A percentile compares a stretch with the other conserved stretches of the same genome.
Evolutionary conservation across 2,888 invertebrate genomes (phyloP).

Genomic region (Chrysolina americana): DNA sequence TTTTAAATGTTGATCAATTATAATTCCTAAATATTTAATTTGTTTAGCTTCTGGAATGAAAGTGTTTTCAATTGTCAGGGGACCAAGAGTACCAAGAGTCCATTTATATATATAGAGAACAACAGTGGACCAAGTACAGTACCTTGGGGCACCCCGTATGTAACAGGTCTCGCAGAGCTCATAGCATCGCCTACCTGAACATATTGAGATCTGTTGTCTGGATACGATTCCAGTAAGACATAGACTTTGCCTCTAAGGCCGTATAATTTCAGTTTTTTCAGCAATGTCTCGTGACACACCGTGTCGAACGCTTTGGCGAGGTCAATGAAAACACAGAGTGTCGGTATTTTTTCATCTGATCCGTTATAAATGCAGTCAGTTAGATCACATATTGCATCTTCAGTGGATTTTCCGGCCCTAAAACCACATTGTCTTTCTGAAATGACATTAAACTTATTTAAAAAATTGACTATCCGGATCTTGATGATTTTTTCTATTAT

Average conservation of each 20-base stretch:
- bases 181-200: constrained; percentile 13
- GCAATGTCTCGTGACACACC: neutral
- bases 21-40: constrained; percentile 13
- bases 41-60: constrained; percentile 14
- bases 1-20: constrained; percentile 16
- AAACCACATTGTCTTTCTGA: constrained; percentile 13
- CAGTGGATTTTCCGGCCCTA: constrained; percentile 3
- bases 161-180: constrained; percentile 16
- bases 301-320: constrained; percentile 11
- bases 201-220: neutral
- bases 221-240: constrained; percentile 14
- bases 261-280: constrained; percentile 15
- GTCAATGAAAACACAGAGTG: constrained; percentile 14
- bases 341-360: constrained; percentile 11
- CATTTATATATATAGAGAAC: neutral
- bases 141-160: constrained; percentile 16
- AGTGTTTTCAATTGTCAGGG: neutral
- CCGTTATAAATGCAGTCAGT: constrained; percentile 18
- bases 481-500: constrained; percentile 14
- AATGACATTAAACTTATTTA: neutral
- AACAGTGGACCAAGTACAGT: constrained; percentile 17
- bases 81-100: neutral
- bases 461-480: neutral
- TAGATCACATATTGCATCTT: constrained; percentile 18
- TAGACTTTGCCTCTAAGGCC: constrained; percentile 18